Evolutionary conservation across 1,140 invertebrate species (phyloP), one percentile per base, ranked within the genome.

Genomic region (Centruroides sculpturatus): DNA sequence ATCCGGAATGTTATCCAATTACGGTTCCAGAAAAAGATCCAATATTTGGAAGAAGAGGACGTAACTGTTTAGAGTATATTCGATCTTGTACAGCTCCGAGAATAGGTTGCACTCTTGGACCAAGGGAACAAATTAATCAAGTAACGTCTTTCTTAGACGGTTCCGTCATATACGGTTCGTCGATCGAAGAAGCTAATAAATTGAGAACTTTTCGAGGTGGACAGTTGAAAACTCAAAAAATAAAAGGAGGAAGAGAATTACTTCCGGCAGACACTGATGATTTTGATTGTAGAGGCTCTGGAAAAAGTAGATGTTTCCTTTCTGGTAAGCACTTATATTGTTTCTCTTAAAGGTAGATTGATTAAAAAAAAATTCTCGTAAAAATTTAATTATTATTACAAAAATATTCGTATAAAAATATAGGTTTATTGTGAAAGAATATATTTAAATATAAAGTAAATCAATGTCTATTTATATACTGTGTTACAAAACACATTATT

Each of bases 91-190:
- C 88, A 6, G 87, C 83, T 0, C 82, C 83, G 3, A 76, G 87
- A 68, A 86, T 87, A 35, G 87, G 86, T 61, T 93, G 89, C 73
- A 80, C 85, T 69, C 78, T 70, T 41, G 69, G 69, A 5, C 67
- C 69, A 4, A 57, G 69, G 46, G 69, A 70, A 59, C 58, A 64
- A 54, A 66, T 61, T 8, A 94, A 93, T 73, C 79, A 87, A 64
- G 90, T 86, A 0, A 89, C 90, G 0, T 82, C 85, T 5, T 92
- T 89, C 70, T 76, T 95, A 9, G 92, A 95, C 69, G 92, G 81
- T 1, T 91, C 88, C 0, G 83, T 84, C n/a, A 74, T 95, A 41
- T 95, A 95, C 71, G 92, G 92, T 3, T 80, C 74, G 52, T 81
- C 77, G 3, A 75, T 78, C 55, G 76, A 79, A 47, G 75, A 76